Evolutionary conservation across 2,113 vertebrate species (phyloP), one percentile per base, ranked within the genome.

Genomic region (Hepsetus odoe): DNA sequence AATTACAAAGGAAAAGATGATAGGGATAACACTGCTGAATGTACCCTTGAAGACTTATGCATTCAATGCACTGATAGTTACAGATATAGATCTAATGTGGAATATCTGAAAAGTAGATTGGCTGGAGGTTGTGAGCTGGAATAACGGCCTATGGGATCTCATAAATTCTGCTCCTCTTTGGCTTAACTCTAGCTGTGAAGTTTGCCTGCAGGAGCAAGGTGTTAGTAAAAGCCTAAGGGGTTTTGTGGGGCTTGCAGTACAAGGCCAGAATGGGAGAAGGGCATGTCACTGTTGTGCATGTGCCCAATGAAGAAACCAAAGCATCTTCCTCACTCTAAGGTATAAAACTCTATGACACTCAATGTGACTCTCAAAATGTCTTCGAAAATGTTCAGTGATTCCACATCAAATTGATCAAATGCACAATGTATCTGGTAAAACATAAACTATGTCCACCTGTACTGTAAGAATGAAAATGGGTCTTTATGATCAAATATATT

Each of bases 1-100:
- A 62, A 74, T 75, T 22, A 33, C 58, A 62, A 40, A 49, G 58
- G 61, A 24, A 10, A 55, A 72, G 13, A 58, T 40, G 8, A 64
- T 32, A 22, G 4, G 20, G 22, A 35, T 55, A 11, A 59, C 53
- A 77, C 30, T 13, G 20, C 16, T n/a, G n/a, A n/a, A n/a, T n/a
- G n/a, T n/a, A n/a, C n/a, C n/a, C n/a, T n/a, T n/a, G n/a, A n/a
- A 20, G 13, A 13, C 61, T 4, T 51, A 6, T 22, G 5, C 16
- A 74, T 8, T n/a, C 46, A 62, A 38, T 14, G n/a, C 33, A 30
- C 32, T 12, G 35, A 2, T 32, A n/a, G 11, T n/a, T 14, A n/a
- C 14, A 30, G 42, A 5, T 32, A 8, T 53, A 7, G 9, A 76
- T 66, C 20, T 64, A 16, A 20, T 68, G 38, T 28, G 14, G 26